A percentile compares a stretch with the other conserved stretches of the same genome.
Conservation (phyloP, 2,797 vertebrate species). For the Decapterus maruadsi region DNA sequence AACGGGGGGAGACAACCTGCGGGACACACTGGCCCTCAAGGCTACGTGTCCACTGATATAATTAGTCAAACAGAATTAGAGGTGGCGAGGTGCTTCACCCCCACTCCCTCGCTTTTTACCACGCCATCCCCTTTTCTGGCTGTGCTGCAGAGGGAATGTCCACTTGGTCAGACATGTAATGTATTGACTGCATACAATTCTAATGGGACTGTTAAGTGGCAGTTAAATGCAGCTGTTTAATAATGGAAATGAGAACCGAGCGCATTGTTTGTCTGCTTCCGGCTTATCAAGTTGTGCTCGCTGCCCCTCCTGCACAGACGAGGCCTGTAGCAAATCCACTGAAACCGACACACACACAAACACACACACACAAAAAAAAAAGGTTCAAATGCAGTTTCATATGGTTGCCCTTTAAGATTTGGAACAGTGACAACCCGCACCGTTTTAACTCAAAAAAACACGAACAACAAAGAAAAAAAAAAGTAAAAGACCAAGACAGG, state of each 20-base stretch:
- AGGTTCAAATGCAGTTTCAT: constrained; percentile 53
- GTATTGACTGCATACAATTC: background rate
- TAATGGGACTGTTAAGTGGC: background rate
- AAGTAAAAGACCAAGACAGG: constrained; percentile 63
- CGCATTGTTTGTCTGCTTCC: constrained; percentile 21
- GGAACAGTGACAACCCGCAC: constrained; percentile 51
- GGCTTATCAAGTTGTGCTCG: constrained; percentile 22
- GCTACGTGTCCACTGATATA: constrained; percentile 56
- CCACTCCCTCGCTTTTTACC: background rate
- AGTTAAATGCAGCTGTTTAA: background rate
- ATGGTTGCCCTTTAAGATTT: constrained; percentile 62
- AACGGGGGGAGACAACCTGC: background rate
- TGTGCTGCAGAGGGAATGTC: constrained; percentile 3
- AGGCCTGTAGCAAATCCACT: constrained; percentile 31
- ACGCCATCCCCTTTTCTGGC: too few relatives aligned
- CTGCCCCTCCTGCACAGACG: constrained; percentile 26
- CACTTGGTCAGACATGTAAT: background rate
- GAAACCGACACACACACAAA: constrained; percentile 28
- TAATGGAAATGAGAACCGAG: constrained; percentile 10
- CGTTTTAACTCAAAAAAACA: constrained; percentile 60
- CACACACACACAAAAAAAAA: too few relatives aligned
- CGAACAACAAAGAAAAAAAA: constrained; percentile 50
- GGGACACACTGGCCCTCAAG: constrained; percentile 47
- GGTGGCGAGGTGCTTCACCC: constrained; percentile 58
- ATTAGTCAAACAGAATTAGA: constrained; percentile 72